phyloP scores from a whole-genome alignment of 2,888 invertebrate genomes.

The Parnassius smintheus region DNA sequence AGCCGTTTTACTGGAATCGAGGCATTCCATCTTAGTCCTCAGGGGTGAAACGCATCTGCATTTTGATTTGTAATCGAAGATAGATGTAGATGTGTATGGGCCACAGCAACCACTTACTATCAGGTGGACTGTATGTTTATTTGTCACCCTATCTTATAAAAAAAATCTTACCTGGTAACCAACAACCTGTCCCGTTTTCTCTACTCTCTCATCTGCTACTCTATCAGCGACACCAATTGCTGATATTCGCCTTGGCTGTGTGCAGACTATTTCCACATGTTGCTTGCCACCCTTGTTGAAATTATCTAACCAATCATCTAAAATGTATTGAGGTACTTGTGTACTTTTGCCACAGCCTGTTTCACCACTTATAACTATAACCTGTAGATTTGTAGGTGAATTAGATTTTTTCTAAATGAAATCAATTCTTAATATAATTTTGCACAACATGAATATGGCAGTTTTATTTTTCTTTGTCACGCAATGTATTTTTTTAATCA shows the following conservation, averaged over 20 bases:
- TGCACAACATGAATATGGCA: neutral
- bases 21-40: no score
- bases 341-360: constrained; percentile 93
- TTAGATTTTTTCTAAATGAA: neutral
- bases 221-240: constrained; percentile 96
- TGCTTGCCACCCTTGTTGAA: constrained; percentile 72
- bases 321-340: constrained; percentile 95
- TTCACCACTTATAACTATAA: constrained; percentile 89
- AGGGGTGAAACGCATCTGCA: no score
- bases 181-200: constrained; percentile 87
- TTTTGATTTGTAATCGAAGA: no score
- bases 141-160: neutral
- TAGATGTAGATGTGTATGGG: no score
- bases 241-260: constrained; percentile 94
- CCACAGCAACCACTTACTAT: no score
- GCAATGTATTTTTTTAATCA: neutral
- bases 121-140: no score
- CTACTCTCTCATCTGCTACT: constrained; percentile 92
- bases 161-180: constrained; percentile 84
- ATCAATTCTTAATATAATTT: neutral
- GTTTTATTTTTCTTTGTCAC: neutral
- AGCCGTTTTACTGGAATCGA: no score
- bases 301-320: constrained; percentile 91
- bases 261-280: constrained; percentile 93
- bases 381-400: constrained; percentile 47